Base-by-base conservation (phyloP, 2,797 vertebrate species). In the Pangasius mekongensis region DNA sequence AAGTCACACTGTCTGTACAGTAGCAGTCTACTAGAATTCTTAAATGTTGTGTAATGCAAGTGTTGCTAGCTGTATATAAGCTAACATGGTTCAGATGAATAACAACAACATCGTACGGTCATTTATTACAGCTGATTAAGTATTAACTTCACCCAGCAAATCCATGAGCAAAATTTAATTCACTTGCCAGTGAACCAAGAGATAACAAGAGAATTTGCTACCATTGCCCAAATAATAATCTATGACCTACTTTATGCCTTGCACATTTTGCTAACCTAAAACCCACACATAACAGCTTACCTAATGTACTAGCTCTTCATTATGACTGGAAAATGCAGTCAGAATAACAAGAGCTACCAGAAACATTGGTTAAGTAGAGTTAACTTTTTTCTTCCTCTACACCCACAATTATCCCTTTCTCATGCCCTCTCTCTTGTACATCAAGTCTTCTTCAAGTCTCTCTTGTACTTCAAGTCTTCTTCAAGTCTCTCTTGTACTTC, bases 341-440 rank as follows among this genome's bases (percentile, higher is more conserved):
- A 33, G 16, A 73, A 77, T 62, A 62, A 92, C 84, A 71, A 87
- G 71, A 90, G 60, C 49, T 67, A 77, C 90, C 43, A 60, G 92
- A 93, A 91, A 82, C 84, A 86, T 87, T 27, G 74, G 89, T 89
- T 91, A 30, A 89, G 87, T 83, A 76, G 87, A 83, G 85, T 87
- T 91, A 87, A 60, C 62, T 4, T 60, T 60, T 47, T 47, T 49
- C 24, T 64, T 27, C 81, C 24, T 9, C 33, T 16, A 20, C n/a
- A 67, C 9, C 16, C n/a, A 52, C 62, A 10, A 47, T 13, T 66
- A 22, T 11, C 22, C 22, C 13, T 22, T 39, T 62, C 14, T 18
- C 22, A n/a, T 62, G 24, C 22, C 5, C 16, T 10, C 43, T 84
- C 47, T 84, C 47, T 67, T 84, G n/a, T 36, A 84, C 10, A 67